phyloP scores from a whole-genome alignment of 37 sponge, comb jelly and placozoan genomes.

The Ianthella basta region DNA sequence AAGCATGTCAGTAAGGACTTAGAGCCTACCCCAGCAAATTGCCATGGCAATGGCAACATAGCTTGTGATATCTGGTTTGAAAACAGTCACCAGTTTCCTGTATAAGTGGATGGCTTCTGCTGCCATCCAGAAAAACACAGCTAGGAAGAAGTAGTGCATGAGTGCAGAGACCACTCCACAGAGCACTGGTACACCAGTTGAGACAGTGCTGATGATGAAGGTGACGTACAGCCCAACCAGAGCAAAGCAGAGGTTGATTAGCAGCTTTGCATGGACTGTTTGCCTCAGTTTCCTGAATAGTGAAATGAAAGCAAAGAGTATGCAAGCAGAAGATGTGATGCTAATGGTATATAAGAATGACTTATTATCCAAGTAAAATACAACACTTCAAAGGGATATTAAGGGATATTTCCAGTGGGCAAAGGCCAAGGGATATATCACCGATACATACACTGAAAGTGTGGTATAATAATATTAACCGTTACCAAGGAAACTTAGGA shows the following conservation, averaged over 20 bases:
- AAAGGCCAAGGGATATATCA: too few relatives aligned
- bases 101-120: constrained; percentile 61
- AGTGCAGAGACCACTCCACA: constrained; percentile 43
- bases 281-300: constrained; percentile 41
- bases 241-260: constrained; percentile 64
- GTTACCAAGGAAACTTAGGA: too few relatives aligned
- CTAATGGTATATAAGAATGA: too few relatives aligned
- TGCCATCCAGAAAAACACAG: constrained; percentile 40
- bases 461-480: too few relatives aligned
- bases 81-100: constrained; percentile 44
- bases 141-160: constrained; percentile 63
- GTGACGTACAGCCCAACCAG: constrained; percentile 43
- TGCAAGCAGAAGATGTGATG: too few relatives aligned
- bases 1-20: too few relatives aligned
- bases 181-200: not conserved
- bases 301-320: too few relatives aligned
- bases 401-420: too few relatives aligned
- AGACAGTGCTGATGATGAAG: constrained; percentile 33
- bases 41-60: constrained; percentile 35
- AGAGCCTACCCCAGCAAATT: constrained; percentile 58
- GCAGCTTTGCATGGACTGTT: constrained; percentile 33
- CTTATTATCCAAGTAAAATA: too few relatives aligned
- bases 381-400: too few relatives aligned
- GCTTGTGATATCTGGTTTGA: constrained; percentile 1
- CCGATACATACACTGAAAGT: too few relatives aligned